A percentile compares a stretch with the other conserved stretches of the same genome.
Evolutionary conservation across 2,113 vertebrate genomes (phyloP).

Genomic region (Gallinago media): DNA sequence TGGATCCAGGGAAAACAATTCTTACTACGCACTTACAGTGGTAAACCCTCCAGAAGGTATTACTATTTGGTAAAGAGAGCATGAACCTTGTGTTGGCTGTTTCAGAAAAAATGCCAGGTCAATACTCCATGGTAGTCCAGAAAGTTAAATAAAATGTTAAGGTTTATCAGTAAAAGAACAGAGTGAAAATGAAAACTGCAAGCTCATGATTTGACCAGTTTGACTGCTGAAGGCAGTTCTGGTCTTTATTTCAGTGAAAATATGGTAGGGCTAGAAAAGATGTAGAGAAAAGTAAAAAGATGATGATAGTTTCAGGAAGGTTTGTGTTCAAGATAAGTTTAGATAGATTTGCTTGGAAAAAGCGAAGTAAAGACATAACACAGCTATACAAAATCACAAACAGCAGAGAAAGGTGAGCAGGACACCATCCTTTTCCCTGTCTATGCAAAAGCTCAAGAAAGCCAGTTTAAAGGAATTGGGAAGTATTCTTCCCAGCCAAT

Average conservation of each 20-base stretch:
- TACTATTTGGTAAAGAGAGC: not conserved
- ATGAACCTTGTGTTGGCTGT: not conserved
- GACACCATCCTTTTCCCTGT: not conserved
- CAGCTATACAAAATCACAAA: not conserved
- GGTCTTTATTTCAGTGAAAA: not conserved
- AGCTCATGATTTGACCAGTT: not conserved
- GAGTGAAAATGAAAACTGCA: not conserved
- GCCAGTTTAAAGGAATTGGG: not conserved
- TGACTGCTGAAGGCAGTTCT: not conserved
- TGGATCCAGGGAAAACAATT: not conserved
- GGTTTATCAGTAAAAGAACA: not conserved
- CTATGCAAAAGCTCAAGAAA: not conserved
- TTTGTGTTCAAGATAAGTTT: not conserved
- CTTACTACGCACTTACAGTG: not conserved
- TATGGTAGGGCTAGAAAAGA: not conserved
- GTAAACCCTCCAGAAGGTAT: not conserved
- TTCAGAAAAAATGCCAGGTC: not conserved
- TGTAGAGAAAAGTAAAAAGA: not conserved
- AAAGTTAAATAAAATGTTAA: not conserved
- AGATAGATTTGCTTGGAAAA: not conserved
- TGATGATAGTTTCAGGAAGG: not conserved
- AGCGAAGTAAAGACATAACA: not conserved
- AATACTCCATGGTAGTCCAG: not conserved
- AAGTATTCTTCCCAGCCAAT: not conserved
- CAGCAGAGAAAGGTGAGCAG: not conserved